These are phyloP conservation scores for Xenopus borealis DNA, from an alignment of 2,113 vertebrate genomes.

Conservation along the genomic window DNA sequence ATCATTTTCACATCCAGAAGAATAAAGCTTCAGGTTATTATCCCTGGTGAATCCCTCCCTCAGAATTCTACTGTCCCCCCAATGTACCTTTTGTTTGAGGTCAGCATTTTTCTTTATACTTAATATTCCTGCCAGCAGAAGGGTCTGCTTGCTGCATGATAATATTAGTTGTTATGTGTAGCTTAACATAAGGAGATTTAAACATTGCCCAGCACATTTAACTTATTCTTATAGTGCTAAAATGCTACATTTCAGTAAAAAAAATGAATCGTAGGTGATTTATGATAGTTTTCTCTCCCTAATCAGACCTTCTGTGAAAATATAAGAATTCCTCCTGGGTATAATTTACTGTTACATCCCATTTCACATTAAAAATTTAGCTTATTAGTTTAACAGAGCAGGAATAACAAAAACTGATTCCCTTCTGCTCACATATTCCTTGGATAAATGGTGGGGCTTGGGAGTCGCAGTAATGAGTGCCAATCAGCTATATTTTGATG, in stretches of 20 bases:
- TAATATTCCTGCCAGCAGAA: not conserved
- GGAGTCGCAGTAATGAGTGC: no score
- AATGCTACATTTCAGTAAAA: slow-evolving; percentile 18
- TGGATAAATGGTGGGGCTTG: slow-evolving; percentile 13
- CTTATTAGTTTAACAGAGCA: slow-evolving; percentile 45
- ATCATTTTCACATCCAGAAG: slow-evolving; percentile 20
- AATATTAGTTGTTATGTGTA: slow-evolving; percentile 26
- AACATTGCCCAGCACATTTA: not conserved
- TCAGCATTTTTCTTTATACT: not conserved
- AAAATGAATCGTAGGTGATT: slow-evolving; percentile 36
- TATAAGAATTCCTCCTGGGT: slow-evolving; percentile 36
- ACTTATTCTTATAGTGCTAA: slow-evolving; percentile 10
- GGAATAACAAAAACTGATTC: slow-evolving; percentile 36
- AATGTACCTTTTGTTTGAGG: not conserved
- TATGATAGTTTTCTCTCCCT: slow-evolving; percentile 30
- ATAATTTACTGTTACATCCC: slow-evolving; percentile 45
- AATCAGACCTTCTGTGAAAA: slow-evolving; percentile 42
- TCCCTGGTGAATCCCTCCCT: not conserved
- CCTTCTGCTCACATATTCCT: slow-evolving; percentile 26
- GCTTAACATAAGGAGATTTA: slow-evolving; percentile 3
- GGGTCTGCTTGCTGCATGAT: slow-evolving; percentile 14
- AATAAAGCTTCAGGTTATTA: slow-evolving; percentile 23
- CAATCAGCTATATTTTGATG: no score
- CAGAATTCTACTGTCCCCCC: not conserved
- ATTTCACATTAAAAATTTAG: slow-evolving; percentile 47